Evolutionary conservation across 2,888 invertebrate species (phyloP).

Genomic region (Lypha dubia): DNA sequence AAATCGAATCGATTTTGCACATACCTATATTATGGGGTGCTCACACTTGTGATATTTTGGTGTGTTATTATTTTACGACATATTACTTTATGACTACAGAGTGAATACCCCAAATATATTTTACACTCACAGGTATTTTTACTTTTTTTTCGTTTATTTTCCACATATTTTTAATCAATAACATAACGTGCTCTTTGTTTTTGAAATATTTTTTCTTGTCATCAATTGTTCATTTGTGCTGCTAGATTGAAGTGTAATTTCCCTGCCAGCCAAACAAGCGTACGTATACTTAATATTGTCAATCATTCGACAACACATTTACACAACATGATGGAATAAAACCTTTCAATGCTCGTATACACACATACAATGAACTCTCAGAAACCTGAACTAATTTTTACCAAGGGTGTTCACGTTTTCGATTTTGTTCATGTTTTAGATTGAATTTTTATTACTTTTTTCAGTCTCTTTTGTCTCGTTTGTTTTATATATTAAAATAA

Average conservation of each 20-base stretch:
- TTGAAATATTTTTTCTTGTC: constrained; percentile 6
- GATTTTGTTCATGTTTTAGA: too few species aligned
- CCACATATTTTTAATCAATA: constrained; percentile 47
- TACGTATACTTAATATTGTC: constrained; percentile 54
- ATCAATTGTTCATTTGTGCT: constrained; percentile 27
- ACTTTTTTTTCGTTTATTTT: too few species aligned
- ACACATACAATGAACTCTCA: background rate
- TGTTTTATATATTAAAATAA: too few species aligned
- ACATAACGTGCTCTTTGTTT: constrained; percentile 2
- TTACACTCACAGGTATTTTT: background rate
- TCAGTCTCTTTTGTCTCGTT: too few species aligned
- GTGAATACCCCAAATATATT: background rate
- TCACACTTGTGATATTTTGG: too few species aligned
- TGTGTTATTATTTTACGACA: too few species aligned
- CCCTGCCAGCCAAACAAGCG: background rate
- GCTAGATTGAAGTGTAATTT: background rate
- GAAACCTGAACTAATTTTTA: too few species aligned
- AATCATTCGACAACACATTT: constrained; percentile 25
- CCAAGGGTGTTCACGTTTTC: too few species aligned
- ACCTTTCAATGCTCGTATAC: background rate
- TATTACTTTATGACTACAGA: too few species aligned
- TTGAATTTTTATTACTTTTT: too few species aligned
- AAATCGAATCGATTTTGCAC: too few species aligned
- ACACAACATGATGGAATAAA: background rate
- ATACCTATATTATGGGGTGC: too few species aligned